These are phyloP conservation scores for Tenebrio molitor DNA, from an alignment of 1,140 invertebrate genomes.

Conservation along the genomic window DNA sequence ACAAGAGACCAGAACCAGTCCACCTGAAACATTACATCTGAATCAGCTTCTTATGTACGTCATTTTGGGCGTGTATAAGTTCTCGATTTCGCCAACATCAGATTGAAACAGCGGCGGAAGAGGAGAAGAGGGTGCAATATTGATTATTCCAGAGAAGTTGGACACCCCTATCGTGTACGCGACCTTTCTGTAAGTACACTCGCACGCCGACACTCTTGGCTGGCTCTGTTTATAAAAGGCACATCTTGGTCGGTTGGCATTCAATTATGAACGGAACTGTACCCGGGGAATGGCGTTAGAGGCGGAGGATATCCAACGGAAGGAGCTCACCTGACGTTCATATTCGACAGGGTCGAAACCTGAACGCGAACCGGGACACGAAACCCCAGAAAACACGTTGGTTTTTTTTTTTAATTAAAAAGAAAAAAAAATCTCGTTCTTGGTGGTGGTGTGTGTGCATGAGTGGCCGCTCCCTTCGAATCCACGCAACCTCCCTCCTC, in stretches of 20 bases:
- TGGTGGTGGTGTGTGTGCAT: constrained; percentile 17
- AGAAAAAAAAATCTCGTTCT: constrained; percentile 16
- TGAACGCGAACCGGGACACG: too few species aligned
- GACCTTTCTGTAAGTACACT: constrained; percentile 48
- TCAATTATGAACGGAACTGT: constrained; percentile 28
- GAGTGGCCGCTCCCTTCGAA: constrained; percentile 17
- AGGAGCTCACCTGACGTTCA: neutral
- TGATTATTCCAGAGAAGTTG: constrained; percentile 57
- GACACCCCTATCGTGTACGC: constrained; percentile 47
- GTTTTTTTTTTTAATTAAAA: too few species aligned
- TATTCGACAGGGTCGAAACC: too few species aligned
- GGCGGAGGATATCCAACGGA: constrained; percentile 5
- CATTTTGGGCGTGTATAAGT: constrained; percentile 32
- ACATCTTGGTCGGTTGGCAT: constrained; percentile 21
- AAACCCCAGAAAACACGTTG: too few species aligned
- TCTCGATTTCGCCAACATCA: constrained; percentile 44
- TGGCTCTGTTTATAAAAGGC: constrained; percentile 31
- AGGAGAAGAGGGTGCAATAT: constrained; percentile 55
- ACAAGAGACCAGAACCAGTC: neutral
- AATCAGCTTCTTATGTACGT: constrained; percentile 35
- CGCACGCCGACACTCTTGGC: constrained; percentile 32
- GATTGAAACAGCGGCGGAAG: constrained; percentile 44
- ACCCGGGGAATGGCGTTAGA: neutral
- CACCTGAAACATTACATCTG: constrained; percentile 20
- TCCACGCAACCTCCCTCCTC: constrained; percentile 36